phyloP scores from a whole-genome alignment of 1,140 invertebrate genomes.

The Nilaparvata lugens region DNA sequence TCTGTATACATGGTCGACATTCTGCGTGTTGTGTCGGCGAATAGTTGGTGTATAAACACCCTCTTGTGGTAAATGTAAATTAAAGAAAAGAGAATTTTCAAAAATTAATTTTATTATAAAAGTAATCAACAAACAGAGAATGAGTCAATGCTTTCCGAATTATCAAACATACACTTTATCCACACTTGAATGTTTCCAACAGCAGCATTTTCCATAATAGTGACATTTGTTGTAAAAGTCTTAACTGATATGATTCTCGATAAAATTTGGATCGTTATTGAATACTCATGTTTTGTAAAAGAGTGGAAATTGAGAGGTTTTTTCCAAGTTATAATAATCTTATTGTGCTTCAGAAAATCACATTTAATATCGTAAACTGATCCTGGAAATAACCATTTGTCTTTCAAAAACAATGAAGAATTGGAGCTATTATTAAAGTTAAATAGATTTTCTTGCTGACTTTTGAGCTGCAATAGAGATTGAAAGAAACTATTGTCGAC shows the following conservation, averaged over 20 bases:
- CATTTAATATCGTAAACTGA: conserved; percentile 12
- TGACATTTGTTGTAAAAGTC: not conserved
- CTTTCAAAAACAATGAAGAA: not conserved
- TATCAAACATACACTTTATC: conserved; percentile 3
- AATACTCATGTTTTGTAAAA: not conserved
- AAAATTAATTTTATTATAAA: not conserved
- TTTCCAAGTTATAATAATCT: conserved; percentile 5
- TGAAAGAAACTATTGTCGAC: conserved; percentile 30
- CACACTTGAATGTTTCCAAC: not conserved
- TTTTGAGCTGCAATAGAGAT: not conserved
- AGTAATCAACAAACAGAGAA: not conserved
- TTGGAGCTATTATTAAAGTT: not conserved
- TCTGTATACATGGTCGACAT: too few species aligned
- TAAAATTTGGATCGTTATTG: not conserved
- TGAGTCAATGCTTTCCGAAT: conserved; percentile 5
- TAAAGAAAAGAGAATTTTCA: too few species aligned
- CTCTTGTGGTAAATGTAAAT: too few species aligned
- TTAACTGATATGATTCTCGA: not conserved
- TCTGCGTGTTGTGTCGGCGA: too few species aligned
- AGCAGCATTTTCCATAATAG: not conserved
- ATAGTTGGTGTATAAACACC: too few species aligned
- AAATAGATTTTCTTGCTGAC: not conserved
- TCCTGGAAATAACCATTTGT: conserved; percentile 11
- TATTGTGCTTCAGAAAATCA: not conserved
- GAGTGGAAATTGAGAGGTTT: not conserved